Conservation (phyloP, 2,888 invertebrate genomes). For the Melieria crassipennis region DNA sequence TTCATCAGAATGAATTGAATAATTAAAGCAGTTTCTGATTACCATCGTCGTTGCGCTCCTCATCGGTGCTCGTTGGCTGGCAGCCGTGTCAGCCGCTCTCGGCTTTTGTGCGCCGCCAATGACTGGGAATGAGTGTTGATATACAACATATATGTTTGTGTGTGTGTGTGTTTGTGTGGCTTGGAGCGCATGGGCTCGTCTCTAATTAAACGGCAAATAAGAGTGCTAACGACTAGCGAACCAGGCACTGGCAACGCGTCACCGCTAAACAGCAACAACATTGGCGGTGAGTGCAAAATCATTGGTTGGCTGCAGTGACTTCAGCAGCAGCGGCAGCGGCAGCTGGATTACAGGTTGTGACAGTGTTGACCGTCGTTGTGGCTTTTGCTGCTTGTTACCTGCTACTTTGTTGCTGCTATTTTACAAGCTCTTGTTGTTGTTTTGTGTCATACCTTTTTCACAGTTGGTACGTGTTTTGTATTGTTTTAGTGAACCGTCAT, state of each 20-base stretch:
- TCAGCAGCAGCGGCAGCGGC: not conserved
- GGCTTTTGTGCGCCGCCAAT: too few species aligned
- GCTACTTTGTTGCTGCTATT: too few species aligned
- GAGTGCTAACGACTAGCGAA: constrained; percentile 8
- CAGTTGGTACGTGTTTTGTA: too few species aligned
- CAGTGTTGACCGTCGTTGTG: constrained; percentile 21
- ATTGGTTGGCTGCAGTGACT: too few species aligned
- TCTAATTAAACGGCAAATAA: constrained; percentile 34
- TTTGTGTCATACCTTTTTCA: too few species aligned
- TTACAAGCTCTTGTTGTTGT: too few species aligned
- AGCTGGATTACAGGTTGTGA: constrained; percentile 16
- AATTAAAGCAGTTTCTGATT: constrained; percentile 34
- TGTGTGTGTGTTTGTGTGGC: not conserved
- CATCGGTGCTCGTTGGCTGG: too few species aligned
- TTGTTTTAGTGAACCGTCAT: too few species aligned
- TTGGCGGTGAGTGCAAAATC: too few species aligned
- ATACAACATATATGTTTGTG: not conserved
- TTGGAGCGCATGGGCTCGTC: constrained; percentile 19
- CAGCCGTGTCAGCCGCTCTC: too few species aligned
- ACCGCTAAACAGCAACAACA: not conserved
- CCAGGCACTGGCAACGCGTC: not conserved
- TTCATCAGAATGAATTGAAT: constrained; percentile 33
- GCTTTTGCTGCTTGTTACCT: not conserved
- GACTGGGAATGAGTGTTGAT: too few species aligned
- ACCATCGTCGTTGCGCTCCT: constrained; percentile 21